These are phyloP conservation scores for Nymphalis urticae DNA, from an alignment of 2,888 invertebrate species.

Conservation along the genomic window DNA sequence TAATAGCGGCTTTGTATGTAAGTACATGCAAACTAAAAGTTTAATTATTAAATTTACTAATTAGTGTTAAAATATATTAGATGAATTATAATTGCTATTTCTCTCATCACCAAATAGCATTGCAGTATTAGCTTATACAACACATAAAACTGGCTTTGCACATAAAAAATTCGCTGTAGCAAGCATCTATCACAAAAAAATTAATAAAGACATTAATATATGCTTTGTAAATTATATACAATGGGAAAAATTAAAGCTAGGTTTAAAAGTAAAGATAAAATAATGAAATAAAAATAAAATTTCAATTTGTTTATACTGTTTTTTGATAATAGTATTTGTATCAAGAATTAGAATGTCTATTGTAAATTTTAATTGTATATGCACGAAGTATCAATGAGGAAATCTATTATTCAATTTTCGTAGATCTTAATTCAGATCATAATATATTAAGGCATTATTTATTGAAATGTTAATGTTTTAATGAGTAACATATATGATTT, in stretches of 20 bases:
- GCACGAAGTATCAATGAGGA: too few species aligned
- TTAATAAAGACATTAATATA: background rate
- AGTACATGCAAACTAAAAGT: background rate
- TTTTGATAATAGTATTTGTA: too few species aligned
- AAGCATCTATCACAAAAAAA: conserved; percentile 13
- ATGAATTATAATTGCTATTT: background rate
- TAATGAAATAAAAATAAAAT: background rate
- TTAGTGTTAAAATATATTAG: background rate
- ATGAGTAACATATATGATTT: too few species aligned
- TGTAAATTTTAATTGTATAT: too few species aligned
- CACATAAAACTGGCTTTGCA: conserved; percentile 19
- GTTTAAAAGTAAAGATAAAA: background rate
- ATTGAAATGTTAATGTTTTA: too few species aligned
- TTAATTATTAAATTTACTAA: background rate
- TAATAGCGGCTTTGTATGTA: background rate
- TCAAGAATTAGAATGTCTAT: too few species aligned
- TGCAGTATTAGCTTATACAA: conserved; percentile 7
- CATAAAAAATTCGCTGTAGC: conserved; percentile 26
- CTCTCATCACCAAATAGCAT: background rate
- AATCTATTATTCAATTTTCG: too few species aligned
- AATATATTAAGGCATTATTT: too few species aligned
- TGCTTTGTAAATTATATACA: background rate
- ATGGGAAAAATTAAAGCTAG: background rate
- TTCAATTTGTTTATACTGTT: background rate
- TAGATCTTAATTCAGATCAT: too few species aligned